Percentiles rank a stretch among this genome's conserved stretches.
Evolutionary conservation across 2,888 invertebrate species (phyloP).

Genomic region (Tetrapedia diversipes): DNA sequence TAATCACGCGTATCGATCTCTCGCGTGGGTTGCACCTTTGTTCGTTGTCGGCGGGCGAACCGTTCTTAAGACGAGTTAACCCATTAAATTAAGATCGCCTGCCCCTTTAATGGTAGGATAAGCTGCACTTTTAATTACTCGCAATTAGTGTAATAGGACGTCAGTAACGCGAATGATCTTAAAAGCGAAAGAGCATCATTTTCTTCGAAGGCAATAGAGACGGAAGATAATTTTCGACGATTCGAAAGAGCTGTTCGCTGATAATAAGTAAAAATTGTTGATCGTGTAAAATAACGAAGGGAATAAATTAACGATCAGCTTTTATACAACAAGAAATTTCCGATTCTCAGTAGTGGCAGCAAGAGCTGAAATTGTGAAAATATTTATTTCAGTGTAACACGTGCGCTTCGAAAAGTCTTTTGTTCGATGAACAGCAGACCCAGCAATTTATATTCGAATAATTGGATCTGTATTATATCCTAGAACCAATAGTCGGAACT

Average conservation of each 20-base stretch:
- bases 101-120: slow-evolving; percentile 24
- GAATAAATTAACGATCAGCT: not conserved
- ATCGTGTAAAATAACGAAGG: not conserved
- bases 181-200: not conserved
- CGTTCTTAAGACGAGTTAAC: slow-evolving; percentile 42
- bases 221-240: not conserved
- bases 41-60: slow-evolving; percentile 21
- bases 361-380: too few relatives aligned
- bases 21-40: slow-evolving; percentile 44
- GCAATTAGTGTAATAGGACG: slow-evolving; percentile 21
- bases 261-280: not conserved
- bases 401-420: not conserved
- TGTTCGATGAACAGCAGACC: not conserved
- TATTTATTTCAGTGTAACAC: too few relatives aligned
- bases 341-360: too few relatives aligned
- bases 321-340: not conserved
- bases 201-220: not conserved
- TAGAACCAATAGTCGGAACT: not conserved
- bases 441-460: not conserved
- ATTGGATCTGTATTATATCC: not conserved
- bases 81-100: slow-evolving; percentile 41
- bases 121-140: slow-evolving; percentile 45
- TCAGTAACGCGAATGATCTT: not conserved
- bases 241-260: not conserved
- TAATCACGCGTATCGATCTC: slow-evolving; percentile 58